phyloP scores from a whole-genome alignment of 2,113 vertebrate species.

The Lepisosteus osseus region DNA sequence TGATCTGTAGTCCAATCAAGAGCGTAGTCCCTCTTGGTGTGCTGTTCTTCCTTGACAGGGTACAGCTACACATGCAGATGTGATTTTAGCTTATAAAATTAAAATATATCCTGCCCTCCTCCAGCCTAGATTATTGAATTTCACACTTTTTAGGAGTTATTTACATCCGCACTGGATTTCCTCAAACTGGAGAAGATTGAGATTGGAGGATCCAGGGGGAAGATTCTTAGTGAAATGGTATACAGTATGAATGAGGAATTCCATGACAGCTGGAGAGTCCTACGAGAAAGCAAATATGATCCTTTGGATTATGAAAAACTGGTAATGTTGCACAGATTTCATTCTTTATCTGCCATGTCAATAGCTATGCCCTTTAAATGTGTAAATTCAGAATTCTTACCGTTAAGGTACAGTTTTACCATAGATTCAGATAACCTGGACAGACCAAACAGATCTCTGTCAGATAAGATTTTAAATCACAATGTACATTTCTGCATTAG shows the following conservation, averaged over 20 bases:
- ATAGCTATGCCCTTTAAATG: too few species aligned
- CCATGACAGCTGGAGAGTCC: constrained; percentile 57
- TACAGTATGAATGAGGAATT: constrained; percentile 62
- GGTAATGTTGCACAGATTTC: constrained; percentile 31
- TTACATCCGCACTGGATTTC: constrained; percentile 64
- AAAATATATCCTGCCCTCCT: too few species aligned
- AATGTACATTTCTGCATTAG: too few species aligned
- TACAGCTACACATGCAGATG: too few species aligned
- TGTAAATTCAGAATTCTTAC: too few species aligned
- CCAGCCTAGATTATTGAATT: too few species aligned
- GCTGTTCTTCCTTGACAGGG: not conserved
- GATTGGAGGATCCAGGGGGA: constrained; percentile 55
- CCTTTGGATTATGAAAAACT: constrained; percentile 58
- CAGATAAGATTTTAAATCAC: too few species aligned
- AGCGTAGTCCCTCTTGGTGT: not conserved
- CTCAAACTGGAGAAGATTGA: constrained; percentile 67
- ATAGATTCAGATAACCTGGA: too few species aligned
- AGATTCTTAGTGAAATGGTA: constrained; percentile 59
- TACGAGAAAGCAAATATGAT: constrained; percentile 68
- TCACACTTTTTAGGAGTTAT: constrained; percentile 57
- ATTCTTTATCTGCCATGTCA: not conserved
- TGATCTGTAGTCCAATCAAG: too few species aligned
- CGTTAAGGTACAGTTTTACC: too few species aligned
- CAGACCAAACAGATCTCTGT: too few species aligned
- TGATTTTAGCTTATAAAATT: too few species aligned